These are phyloP conservation scores for Bellardia bayeri DNA, from an alignment of 2,888 invertebrate genomes.

Conservation along the genomic window DNA sequence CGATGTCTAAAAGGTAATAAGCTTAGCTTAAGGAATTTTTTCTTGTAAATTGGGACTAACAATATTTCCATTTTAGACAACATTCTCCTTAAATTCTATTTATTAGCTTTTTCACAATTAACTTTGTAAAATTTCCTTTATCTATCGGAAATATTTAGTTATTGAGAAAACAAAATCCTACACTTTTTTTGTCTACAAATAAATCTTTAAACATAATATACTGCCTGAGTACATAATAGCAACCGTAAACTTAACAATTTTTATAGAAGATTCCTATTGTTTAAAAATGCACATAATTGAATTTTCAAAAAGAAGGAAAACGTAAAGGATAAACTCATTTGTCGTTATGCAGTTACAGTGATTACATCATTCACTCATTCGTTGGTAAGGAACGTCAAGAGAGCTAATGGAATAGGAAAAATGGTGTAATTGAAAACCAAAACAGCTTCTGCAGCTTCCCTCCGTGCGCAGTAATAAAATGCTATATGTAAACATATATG, in stretches of 20 bases:
- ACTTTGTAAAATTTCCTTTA: too few species aligned
- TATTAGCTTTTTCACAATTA: too few species aligned
- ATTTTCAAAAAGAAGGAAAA: conserved; percentile 10
- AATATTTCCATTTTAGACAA: too few species aligned
- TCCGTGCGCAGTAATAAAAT: background rate
- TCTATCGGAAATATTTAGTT: too few species aligned
- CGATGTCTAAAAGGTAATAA: too few species aligned
- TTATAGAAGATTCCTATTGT: background rate
- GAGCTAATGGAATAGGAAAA: background rate
- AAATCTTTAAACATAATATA: too few species aligned
- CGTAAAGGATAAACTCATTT: conserved; percentile 40
- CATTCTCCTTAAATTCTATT: too few species aligned
- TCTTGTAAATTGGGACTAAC: too few species aligned
- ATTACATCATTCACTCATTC: conserved; percentile 58
- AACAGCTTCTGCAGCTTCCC: background rate
- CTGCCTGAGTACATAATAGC: too few species aligned
- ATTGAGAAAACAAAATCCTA: too few species aligned
- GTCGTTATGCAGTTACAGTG: conserved; percentile 53
- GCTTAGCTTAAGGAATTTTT: too few species aligned
- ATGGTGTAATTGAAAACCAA: conserved; percentile 22
- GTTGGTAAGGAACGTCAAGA: conserved; percentile 4
- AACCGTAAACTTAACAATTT: background rate
- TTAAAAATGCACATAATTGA: conserved; percentile 28
- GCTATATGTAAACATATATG: background rate
- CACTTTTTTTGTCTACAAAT: too few species aligned